Evolutionary conservation across 2,888 invertebrate genomes (phyloP), one percentile per base, ranked within the genome.

Genomic region (Cheilosia scutellata): DNA sequence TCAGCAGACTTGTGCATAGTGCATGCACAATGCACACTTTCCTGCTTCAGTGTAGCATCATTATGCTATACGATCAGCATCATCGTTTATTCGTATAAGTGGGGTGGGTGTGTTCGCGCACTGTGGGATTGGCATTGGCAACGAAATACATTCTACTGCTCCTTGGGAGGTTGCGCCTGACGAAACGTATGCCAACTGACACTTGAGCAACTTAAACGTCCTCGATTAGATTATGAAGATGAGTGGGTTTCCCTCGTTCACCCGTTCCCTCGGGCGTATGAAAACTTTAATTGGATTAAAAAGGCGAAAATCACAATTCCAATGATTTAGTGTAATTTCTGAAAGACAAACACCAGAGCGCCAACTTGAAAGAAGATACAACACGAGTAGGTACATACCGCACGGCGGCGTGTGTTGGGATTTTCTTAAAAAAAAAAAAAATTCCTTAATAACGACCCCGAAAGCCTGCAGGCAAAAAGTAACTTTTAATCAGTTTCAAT

Each of bases 401-500:
- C 42, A 9, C 47, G 40, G 31, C 9, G 27, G 62, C 62, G 62
- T 78, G 71, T 76, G 76, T 44, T 62, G 70, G 65, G 65, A 58
- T 65, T 71, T 70, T 40, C 31, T 33, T 37, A 47, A 70, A 37
- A 42, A 63, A 58, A 31, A 31, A 40, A 53, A 42, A 44, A 51
- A 49, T 44, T 31, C 5, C 29, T 42, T 40, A 53, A 74, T 0
- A 51, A 42, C 60, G 16, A 29, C 27, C 44, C 40, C 37, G 44
- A 60, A 33, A 13, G 29, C 31, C 51, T 5, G 7, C 25, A 42
- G 33, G 49, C 40, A 40, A 51, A 44, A 58, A 57, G 51, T 71
- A 72, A 86, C 66, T 82, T 80, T 86, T 82, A 86, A 86, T 82
- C 86, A 86, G 68, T 82, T 86, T 86, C 76, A 86, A 86, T 86